Evolutionary conservation across 2,113 vertebrate genomes (phyloP), one percentile per base, ranked within the genome.

Genomic region (Tragelaphus strepsiceros): DNA sequence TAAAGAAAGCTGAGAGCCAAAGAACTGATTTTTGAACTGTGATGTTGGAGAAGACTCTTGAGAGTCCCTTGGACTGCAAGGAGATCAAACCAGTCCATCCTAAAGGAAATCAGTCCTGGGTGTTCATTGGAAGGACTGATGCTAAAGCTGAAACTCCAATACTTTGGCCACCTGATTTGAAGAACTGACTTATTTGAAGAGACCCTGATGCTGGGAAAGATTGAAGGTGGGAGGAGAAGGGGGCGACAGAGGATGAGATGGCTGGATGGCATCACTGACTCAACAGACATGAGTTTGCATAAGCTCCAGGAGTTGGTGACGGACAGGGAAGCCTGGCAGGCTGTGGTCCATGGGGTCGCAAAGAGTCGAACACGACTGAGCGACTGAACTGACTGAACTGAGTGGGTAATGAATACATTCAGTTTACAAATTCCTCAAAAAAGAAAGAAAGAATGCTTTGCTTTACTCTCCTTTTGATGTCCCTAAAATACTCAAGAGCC

Each of bases 1-100:
- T 71, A 9, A 21, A 35, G 64, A 71, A 35, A 21, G n/a, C 4
- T 71, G 1, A 71, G n/a, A 0, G 0, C 32, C 1, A 0, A 35
- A 67, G n/a, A 67, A 67, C 5, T 35, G n/a, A 21, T 35, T 21
- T 67, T 67, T 67, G 64, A 67, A 35, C 32, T 5, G 17, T 21
- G 17, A 1, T 35, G 32, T 67, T 67, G 32, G n/a, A 67, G 64
- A 67, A 35, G 64, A 35, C 64, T 67, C n/a, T 35, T 5, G 64
- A 67, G 64, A 67, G 64, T 67, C n/a, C 64, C n/a, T 35, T 67
- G n/a, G 64, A 67, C n/a, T 11, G n/a, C n/a, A 67, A 67, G 32
- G 64, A 35, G 64, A 67, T 35, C 64, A 17, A 67, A 35, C 9
- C 4, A 67, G n/a, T 67, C 1, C 64, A 35, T 11, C 2, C 17